These are phyloP conservation scores for Cheirogaleus major DNA, from an alignment of 2,797 vertebrate species.

Conservation along the genomic window DNA sequence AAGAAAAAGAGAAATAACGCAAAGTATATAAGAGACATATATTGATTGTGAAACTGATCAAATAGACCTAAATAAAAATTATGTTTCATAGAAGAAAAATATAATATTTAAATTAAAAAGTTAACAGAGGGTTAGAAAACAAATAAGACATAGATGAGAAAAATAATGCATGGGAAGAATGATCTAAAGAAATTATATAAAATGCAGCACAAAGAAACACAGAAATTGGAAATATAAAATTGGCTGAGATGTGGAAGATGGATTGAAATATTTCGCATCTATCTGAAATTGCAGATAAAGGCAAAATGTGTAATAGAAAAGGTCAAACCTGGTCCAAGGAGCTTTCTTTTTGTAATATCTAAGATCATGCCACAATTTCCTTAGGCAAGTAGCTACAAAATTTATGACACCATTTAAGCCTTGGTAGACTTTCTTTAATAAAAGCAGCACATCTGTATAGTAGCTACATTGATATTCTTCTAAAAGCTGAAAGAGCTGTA, in stretches of 20 bases:
- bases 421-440: constrained; percentile 79
- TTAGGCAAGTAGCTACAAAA: constrained; percentile 34
- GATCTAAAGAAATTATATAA: neutral
- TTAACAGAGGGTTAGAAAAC: neutral
- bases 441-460: constrained; percentile 65
- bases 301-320: neutral
- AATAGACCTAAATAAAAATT: neutral
- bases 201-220: neutral
- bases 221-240: neutral
- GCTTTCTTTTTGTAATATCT: constrained; percentile 1
- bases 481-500: constrained; percentile 72
- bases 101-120: neutral
- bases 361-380: neutral
- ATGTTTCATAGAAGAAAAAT: neutral
- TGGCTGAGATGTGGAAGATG: neutral
- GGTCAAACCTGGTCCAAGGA: neutral
- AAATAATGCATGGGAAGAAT: neutral
- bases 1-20: neutral
- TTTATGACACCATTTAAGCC: constrained; percentile 59
- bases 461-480: constrained; percentile 60
- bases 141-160: neutral
- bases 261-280: neutral
- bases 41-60: neutral
- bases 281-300: neutral
- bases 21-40: neutral